Base-by-base conservation (phyloP, 2,113 vertebrate species). In the Sorex araneus region DNA sequence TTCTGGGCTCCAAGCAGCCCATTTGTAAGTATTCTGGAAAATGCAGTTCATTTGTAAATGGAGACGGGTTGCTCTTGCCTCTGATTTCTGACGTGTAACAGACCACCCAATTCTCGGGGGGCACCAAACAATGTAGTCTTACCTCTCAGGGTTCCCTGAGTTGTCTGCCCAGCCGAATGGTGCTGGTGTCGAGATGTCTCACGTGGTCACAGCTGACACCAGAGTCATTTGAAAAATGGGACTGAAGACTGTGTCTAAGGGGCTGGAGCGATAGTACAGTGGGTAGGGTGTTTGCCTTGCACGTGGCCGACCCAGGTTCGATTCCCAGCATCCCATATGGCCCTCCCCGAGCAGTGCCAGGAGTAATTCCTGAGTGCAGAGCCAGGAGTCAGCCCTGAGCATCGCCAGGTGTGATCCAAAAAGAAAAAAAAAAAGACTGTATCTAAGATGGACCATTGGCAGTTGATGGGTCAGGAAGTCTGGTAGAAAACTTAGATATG, bases 1-100 rank as follows among this genome's bases (percentile, higher is more conserved):
- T 82, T 92, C 25, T 84, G n/a, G 63, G 40, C 91, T 66, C 85
- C 76, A 76, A 90, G 30, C 43, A 77, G 47, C 83, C 76, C 19
- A 47, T 32, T 78, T 78, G 21, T 82, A 91, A 70, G 6, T 74
- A n/a, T 63, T 57, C 9, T 75, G 86, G 28, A 85, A 76, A 83
- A 79, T 40, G 60, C 2, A 82, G 32, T 45, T 90, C 27, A 28
- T 89, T 54, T 80, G 21, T 83, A 94, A 77, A 57, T 77, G 8
- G 15, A 32, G 23, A 45, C 3, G 27, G 12, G 8, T 1, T 12
- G 13, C 23, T n/a, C 10, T 60, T 88, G 67, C 27, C 18, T 63
- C 80, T 73, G 50, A 45, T 21, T 83, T 90, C 69, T 63, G 74
- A 23, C 77, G 9, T 87, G 36, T 63, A 36, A 43, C 13, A 75